Conservation (phyloP, 2,888 invertebrate species). For the Actias luna region DNA sequence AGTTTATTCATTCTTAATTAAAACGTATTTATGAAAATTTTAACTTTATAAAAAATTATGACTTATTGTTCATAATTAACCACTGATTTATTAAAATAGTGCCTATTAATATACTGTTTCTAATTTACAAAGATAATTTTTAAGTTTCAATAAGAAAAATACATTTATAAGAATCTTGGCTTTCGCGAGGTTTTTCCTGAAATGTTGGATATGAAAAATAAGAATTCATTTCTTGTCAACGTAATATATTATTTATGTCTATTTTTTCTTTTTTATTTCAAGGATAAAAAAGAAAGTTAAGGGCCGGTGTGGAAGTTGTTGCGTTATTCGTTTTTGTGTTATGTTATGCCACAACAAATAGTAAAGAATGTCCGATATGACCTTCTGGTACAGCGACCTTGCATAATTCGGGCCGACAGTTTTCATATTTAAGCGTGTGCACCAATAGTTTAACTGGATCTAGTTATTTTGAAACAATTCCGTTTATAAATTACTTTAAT, state of each 20-base stretch:
- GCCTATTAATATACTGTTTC: no score
- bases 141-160: no score
- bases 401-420: constrained; percentile 39
- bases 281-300: background rate
- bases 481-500: constrained; percentile 21
- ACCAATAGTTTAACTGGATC: constrained; percentile 20
- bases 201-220: no score
- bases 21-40: no score
- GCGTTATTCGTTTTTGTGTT: constrained; percentile 3
- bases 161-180: no score
- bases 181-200: no score
- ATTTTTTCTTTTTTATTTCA: background rate
- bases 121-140: no score
- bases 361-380: constrained; percentile 29
- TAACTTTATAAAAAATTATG: no score
- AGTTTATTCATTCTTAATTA: no score
- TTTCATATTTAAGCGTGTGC: constrained; percentile 18
- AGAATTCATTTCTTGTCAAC: no score
- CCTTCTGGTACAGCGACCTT: constrained; percentile 36
- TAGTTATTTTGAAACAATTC: constrained; percentile 23
- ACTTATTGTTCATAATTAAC: no score
- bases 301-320: background rate
- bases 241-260: background rate
- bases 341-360: constrained; percentile 4
- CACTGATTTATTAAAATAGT: no score